Conservation (phyloP, 2,113 vertebrate genomes). For the Microcebus murinus region DNA sequence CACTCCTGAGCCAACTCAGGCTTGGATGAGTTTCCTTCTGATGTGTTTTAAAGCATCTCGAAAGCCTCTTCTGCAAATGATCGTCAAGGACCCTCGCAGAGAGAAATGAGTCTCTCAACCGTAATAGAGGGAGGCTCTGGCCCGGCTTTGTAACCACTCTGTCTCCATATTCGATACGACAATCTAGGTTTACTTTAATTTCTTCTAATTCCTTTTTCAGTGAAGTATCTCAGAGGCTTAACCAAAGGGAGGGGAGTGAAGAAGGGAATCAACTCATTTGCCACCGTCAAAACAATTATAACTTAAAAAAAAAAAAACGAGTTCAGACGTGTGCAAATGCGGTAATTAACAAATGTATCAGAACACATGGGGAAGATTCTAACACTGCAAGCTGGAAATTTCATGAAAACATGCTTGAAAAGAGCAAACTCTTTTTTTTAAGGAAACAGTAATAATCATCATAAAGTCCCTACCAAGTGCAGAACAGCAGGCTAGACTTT, state of each 20-base stretch:
- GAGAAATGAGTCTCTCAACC: constrained; percentile 49
- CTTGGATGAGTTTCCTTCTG: constrained; percentile 41
- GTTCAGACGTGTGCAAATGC: not conserved
- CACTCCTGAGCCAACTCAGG: constrained; percentile 5
- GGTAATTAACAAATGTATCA: not conserved
- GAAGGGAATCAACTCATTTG: constrained; percentile 46
- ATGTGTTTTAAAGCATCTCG: constrained; percentile 55
- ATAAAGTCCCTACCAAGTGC: not conserved
- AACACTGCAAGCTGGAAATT: not conserved
- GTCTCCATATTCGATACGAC: constrained; percentile 54
- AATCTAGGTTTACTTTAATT: constrained; percentile 61
- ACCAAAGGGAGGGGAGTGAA: constrained; percentile 57
- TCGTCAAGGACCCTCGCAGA: constrained; percentile 47
- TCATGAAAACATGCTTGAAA: not conserved
- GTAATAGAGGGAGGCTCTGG: constrained; percentile 53
- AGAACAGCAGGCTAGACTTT: not conserved
- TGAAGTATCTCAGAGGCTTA: constrained; percentile 59
- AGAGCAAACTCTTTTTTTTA: not conserved
- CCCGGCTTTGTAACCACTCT: constrained; percentile 44
- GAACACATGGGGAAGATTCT: not conserved
- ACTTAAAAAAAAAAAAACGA: constrained; percentile 59
- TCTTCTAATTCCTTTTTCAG: constrained; percentile 34
- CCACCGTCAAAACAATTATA: constrained; percentile 65
- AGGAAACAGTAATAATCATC: not conserved
- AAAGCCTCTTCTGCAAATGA: constrained; percentile 66